phyloP scores from a whole-genome alignment of 2,113 vertebrate species.

The Corydoras sp. region DNA sequence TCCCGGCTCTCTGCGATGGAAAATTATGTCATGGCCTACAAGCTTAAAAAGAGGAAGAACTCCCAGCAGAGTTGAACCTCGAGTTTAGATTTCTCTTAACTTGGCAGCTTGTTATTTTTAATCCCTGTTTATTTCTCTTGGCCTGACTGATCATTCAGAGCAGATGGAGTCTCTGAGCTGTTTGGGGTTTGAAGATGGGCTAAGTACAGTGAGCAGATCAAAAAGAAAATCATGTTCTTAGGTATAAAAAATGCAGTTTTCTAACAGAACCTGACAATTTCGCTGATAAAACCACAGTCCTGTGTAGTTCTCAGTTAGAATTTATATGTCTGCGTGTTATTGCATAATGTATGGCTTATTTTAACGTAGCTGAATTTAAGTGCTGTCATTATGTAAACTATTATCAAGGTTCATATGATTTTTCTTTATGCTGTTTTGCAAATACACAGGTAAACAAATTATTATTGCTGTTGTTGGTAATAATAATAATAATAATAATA shows the following conservation, averaged over 20 bases:
- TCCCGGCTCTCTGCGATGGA: constrained; percentile 63
- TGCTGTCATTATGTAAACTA: too few species aligned
- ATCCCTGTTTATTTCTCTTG: constrained; percentile 64
- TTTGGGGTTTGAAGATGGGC: constrained; percentile 7
- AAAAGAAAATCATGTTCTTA: neutral
- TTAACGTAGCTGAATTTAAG: too few species aligned
- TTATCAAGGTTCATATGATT: too few species aligned
- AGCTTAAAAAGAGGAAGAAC: constrained; percentile 56
- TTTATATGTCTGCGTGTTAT: too few species aligned
- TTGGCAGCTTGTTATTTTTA: constrained; percentile 54
- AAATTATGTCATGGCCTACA: constrained; percentile 62
- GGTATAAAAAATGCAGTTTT: neutral
- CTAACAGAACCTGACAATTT: neutral
- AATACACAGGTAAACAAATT: too few species aligned
- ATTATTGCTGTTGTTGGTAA: too few species aligned
- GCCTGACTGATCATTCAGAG: constrained; percentile 33
- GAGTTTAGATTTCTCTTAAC: constrained; percentile 59
- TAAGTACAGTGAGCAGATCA: neutral
- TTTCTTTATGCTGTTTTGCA: too few species aligned
- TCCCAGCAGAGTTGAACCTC: constrained; percentile 55
- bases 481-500: too few species aligned
- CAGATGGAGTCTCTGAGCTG: constrained; percentile 26
- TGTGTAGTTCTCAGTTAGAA: too few species aligned
- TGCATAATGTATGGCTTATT: too few species aligned
- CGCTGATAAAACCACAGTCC: too few species aligned